phyloP scores from a whole-genome alignment of 2,888 invertebrate species.

The Globia sparganii region DNA sequence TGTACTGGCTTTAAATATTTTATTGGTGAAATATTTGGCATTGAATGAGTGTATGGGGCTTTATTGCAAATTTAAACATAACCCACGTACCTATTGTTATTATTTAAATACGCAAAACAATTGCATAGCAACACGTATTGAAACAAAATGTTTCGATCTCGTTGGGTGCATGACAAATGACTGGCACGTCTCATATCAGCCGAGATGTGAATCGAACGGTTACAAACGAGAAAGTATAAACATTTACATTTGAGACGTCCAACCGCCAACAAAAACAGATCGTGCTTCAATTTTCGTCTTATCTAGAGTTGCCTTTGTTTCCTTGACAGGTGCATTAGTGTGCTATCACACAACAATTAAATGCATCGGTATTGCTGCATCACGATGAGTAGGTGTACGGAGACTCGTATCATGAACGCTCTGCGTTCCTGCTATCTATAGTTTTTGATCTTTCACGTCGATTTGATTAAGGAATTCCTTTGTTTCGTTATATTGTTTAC shows the following conservation, averaged over 20 bases:
- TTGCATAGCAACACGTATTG: constrained; percentile 47
- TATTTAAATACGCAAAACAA: constrained; percentile 33
- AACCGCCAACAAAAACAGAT: constrained; percentile 77
- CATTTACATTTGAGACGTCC: constrained; percentile 87
- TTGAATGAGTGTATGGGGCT: constrained; percentile 15
- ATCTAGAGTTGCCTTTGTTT: constrained; percentile 88
- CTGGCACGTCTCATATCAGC: constrained; percentile 82
- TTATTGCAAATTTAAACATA: constrained; percentile 29
- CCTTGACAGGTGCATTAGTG: constrained; percentile 90
- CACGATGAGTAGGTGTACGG: constrained; percentile 79
- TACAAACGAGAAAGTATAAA: constrained; percentile 88
- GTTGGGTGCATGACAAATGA: constrained; percentile 84
- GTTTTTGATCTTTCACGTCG: constrained; percentile 71
- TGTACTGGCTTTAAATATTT: constrained; percentile 36
- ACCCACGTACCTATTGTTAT: constrained; percentile 4
- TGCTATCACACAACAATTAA: constrained; percentile 90
- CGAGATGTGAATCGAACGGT: constrained; percentile 82
- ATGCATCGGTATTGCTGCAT: constrained; percentile 86
- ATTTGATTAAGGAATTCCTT: constrained; percentile 85
- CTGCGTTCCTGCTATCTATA: constrained; percentile 63
- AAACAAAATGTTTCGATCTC: constrained; percentile 63
- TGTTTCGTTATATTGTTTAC: constrained; percentile 79
- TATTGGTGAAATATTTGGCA: constrained; percentile 48
- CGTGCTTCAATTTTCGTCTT: constrained; percentile 88
- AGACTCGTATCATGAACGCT: constrained; percentile 68